phyloP scores from a whole-genome alignment of 2,888 invertebrate species.

The Conops quadrifasciatus region DNA sequence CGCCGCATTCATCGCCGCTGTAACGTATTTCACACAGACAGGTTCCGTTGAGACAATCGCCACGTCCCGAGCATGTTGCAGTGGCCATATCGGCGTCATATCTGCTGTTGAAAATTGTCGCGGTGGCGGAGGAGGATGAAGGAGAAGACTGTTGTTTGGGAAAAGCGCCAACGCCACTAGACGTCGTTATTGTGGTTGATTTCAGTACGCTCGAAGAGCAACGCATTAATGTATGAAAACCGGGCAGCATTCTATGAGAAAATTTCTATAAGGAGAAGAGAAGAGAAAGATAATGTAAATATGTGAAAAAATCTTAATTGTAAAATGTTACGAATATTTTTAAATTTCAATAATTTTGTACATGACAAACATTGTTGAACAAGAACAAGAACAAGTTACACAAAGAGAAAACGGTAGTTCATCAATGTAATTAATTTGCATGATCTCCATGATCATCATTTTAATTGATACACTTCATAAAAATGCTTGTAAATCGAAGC shows the following conservation, averaged over 20 bases:
- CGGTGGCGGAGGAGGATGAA: slow-evolving; percentile 31
- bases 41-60: slow-evolving; percentile 91
- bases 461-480: background rate
- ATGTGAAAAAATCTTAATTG: background rate
- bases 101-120: slow-evolving; percentile 43
- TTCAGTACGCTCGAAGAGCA: slow-evolving; percentile 64
- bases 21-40: slow-evolving; percentile 91
- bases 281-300: background rate
- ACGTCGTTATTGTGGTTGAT: slow-evolving; percentile 48
- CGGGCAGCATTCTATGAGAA: slow-evolving; percentile 63
- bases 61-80: slow-evolving; percentile 81
- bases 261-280: slow-evolving; percentile 49
- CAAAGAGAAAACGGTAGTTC: background rate
- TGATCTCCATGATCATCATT: background rate
- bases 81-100: slow-evolving; percentile 49
- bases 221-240: slow-evolving; percentile 64
- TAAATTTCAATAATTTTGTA: background rate
- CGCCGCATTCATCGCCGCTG: slow-evolving; percentile 83
- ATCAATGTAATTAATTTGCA: background rate
- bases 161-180: background rate
- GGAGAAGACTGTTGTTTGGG: background rate
- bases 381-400: background rate
- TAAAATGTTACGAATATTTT: background rate
- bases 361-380: background rate
- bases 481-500: background rate